Percentiles rank a stretch among this genome's conserved stretches.
Evolutionary conservation across 2,888 invertebrate species (phyloP).

Genomic region (Plemyria rubiginata): DNA sequence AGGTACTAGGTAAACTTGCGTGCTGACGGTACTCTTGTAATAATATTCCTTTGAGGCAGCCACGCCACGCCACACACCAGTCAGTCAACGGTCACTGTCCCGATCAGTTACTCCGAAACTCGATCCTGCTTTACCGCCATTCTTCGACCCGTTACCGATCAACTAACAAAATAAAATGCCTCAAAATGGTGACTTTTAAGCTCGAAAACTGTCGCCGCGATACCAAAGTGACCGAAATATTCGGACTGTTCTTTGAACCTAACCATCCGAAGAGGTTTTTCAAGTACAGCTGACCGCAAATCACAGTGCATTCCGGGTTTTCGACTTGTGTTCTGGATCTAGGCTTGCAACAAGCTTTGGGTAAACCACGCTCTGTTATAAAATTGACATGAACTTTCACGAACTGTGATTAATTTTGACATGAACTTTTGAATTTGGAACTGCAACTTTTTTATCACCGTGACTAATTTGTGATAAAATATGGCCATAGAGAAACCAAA

Average conservation of each 20-base stretch:
- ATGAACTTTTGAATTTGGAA: slow-evolving; percentile 25
- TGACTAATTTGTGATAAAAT: slow-evolving; percentile 38
- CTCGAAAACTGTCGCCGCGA: slow-evolving; percentile 68
- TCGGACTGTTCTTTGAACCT: slow-evolving; percentile 74
- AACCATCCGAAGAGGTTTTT: slow-evolving; percentile 80
- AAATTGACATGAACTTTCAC: slow-evolving; percentile 30
- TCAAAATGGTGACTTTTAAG: slow-evolving; percentile 77
- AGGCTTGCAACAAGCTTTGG: slow-evolving; percentile 46
- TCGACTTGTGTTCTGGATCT: slow-evolving; percentile 60
- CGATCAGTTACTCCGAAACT: slow-evolving; percentile 41
- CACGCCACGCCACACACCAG: slow-evolving; percentile 36
- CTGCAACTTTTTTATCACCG: slow-evolving; percentile 20
- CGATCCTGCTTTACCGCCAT: slow-evolving; percentile 47
- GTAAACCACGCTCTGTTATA: slow-evolving; percentile 28
- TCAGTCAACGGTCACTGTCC: slow-evolving; percentile 48
- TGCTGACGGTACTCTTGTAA: slow-evolving; percentile 29
- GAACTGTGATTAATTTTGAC: slow-evolving; percentile 22
- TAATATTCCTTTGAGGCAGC: slow-evolving; percentile 7
- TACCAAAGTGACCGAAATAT: slow-evolving; percentile 68
- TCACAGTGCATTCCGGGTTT: slow-evolving; percentile 56
- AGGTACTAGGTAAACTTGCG: slow-evolving; percentile 30
- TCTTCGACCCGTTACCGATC: slow-evolving; percentile 24
- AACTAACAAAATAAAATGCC: slow-evolving; percentile 59
- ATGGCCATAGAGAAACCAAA: slow-evolving; percentile 70
- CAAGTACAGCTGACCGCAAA: slow-evolving; percentile 80